These are phyloP conservation scores for Xestia sexstrigata DNA, from an alignment of 2,888 invertebrate genomes.

Conservation along the genomic window DNA sequence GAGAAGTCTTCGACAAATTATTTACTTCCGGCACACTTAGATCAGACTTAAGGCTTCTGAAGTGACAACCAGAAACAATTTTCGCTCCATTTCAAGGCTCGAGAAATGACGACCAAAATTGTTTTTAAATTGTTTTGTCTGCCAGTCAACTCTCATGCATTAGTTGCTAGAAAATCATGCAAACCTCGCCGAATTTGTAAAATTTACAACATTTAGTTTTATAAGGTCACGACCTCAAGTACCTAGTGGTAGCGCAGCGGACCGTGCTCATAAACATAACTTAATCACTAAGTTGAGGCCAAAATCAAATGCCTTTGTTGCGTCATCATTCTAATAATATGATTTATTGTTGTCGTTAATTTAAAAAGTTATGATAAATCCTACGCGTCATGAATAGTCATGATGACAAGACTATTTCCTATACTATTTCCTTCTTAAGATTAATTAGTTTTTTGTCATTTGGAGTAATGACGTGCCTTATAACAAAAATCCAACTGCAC, in stretches of 20 bases:
- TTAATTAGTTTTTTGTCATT: neutral
- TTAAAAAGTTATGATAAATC: neutral
- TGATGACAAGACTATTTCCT: slow-evolving; percentile 18
- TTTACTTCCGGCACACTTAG: neutral
- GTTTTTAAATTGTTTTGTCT: neutral
- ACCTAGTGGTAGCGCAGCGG: no score
- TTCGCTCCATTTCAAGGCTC: neutral
- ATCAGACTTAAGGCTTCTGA: neutral
- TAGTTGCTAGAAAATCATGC: neutral
- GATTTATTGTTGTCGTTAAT: slow-evolving; percentile 23
- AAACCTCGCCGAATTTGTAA: neutral
- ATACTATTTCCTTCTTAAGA: neutral
- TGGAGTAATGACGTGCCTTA: neutral
- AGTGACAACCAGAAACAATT: neutral
- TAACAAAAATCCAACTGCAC: neutral
- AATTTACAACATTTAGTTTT: slow-evolving; percentile 3
- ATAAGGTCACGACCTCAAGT: slow-evolving; percentile 19
- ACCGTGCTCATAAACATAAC: neutral
- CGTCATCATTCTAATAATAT: neutral
- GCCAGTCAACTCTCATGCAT: neutral
- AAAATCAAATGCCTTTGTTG: neutral
- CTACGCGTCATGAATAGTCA: slow-evolving; percentile 5
- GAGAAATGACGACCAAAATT: neutral
- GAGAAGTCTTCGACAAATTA: neutral
- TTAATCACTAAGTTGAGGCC: slow-evolving; percentile 1